Base-by-base conservation (phyloP, 64 coral and sea anemone species). In the Hydrozoanthus tunicans region DNA sequence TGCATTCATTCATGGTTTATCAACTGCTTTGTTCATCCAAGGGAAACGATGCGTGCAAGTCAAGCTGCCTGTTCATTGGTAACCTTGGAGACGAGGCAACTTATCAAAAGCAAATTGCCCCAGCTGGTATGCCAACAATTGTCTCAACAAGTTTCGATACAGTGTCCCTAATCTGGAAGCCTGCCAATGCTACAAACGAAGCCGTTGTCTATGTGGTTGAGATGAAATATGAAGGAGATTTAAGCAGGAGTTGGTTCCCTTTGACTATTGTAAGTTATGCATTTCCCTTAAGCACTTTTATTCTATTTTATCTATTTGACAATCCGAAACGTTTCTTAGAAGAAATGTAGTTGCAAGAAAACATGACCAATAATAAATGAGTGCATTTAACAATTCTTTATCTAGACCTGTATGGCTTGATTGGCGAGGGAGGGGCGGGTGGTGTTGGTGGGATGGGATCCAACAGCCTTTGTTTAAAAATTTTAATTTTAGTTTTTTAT, bases 131-230 rank as follows among this genome's bases (percentile, higher is more conserved):
- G 52, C 72, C 72, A 75, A 3, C 43, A 11, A 43, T 75, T 75
- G 13, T 9, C 4, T 9, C 9, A 11, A 75, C 9, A 3, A 75
- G 13, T 75, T 5, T 75, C 13, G 52, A 2, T 51, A 12, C 72
- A 11, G 14, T 75, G 0, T 52, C 8, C 9, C 72, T 75, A 7
- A 51, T 43, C 3, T 75, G 72, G 72, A 75, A 75, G 72, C 72
- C 72, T 11, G 43, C 2, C 72, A 53, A 75, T 43, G 8, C 0
- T 52, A 53, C 72, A 7, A 75, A 11, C 0, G 72, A 75, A 75
- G 27, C 27, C 52, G 72, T 75, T 75, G 72, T 75, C 52, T 75
- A 75, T 43, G 32, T 75, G 13, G 72, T 75, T 4, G 72, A 75
- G 72, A 53, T 75, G 72, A 75, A 75, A 52, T 75, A 75, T 43